Conservation (phyloP, 1,140 invertebrate genomes). For the Glossosoma conforme region DNA sequence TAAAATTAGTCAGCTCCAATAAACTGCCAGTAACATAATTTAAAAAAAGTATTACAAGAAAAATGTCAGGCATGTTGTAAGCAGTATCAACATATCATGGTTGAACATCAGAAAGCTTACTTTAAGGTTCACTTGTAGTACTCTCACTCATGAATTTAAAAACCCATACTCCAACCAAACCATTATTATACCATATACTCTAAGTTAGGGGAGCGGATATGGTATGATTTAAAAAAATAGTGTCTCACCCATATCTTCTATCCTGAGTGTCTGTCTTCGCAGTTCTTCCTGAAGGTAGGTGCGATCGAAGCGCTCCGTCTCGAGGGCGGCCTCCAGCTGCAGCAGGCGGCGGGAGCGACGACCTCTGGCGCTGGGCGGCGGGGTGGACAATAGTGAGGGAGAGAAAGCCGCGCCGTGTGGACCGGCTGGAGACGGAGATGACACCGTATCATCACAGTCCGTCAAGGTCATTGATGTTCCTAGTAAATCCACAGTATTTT, state of each 20-base stretch:
- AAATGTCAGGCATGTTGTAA: too few relatives aligned
- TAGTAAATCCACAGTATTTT: too few relatives aligned
- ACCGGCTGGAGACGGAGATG: too few relatives aligned
- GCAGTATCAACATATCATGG: not conserved
- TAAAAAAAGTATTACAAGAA: too few relatives aligned
- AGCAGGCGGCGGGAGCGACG: constrained; percentile 15
- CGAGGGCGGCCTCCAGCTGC: constrained; percentile 21
- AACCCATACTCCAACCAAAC: not conserved
- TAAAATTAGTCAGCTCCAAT: too few relatives aligned
- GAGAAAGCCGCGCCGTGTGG: not conserved
- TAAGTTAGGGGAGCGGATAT: not conserved
- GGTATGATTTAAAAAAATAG: constrained; percentile 1
- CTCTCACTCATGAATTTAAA: not conserved
- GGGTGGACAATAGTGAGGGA: not conserved
- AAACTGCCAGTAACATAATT: too few relatives aligned
- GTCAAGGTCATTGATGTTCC: not conserved
- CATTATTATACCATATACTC: not conserved
- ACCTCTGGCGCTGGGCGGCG: not conserved
- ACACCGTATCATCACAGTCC: not conserved
- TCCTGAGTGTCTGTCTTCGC: not conserved
- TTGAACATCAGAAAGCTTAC: not conserved
- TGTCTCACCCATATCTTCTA: constrained; percentile 24
- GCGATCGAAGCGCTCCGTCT: constrained; percentile 25
- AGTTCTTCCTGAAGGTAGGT: constrained; percentile 27
- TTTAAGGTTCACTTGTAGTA: not conserved